A percentile compares a stretch with the other conserved stretches of the same genome.
These are phyloP conservation scores for Dufourea novaeangliae DNA, from an alignment of 1,140 invertebrate species.

Conservation along the genomic window DNA sequence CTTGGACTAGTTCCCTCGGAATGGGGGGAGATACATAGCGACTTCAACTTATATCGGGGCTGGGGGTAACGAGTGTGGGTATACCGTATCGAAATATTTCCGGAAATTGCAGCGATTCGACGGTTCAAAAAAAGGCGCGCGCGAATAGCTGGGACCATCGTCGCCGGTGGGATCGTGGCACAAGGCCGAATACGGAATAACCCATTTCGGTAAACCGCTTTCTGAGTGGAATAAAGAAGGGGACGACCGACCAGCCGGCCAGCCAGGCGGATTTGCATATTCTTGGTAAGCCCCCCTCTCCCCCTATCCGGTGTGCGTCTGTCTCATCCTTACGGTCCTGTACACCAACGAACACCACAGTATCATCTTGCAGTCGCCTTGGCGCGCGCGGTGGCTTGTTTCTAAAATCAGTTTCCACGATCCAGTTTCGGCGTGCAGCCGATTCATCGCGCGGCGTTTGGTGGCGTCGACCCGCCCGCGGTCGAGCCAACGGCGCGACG, in stretches of 20 bases:
- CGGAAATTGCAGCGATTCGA: not conserved
- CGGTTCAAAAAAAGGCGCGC: no score
- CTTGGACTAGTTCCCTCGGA: no score
- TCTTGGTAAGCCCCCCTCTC: slow-evolving; percentile 44
- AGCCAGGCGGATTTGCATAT: slow-evolving; percentile 52
- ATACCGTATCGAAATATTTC: not conserved
- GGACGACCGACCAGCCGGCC: slow-evolving; percentile 6
- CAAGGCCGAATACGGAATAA: slow-evolving; percentile 27
- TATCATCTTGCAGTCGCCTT: slow-evolving; percentile 41
- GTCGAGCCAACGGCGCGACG: not conserved
- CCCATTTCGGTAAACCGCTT: slow-evolving; percentile 38
- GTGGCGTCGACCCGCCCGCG: slow-evolving; percentile 45
- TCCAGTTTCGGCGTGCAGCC: slow-evolving; percentile 44
- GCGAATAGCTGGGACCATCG: not conserved
- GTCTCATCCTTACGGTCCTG: slow-evolving; percentile 39
- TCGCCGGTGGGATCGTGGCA: not conserved
- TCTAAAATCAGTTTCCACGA: slow-evolving; percentile 59
- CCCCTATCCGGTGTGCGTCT: no score
- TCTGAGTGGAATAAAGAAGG: slow-evolving; percentile 24
- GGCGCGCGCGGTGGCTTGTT: not conserved
- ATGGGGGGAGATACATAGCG: no score
- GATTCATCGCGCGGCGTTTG: slow-evolving; percentile 33
- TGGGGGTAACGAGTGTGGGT: no score
- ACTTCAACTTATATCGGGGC: no score
- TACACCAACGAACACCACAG: slow-evolving; percentile 49